Conservation (phyloP, 1,140 invertebrate species). For the Mercenaria mercenaria region DNA sequence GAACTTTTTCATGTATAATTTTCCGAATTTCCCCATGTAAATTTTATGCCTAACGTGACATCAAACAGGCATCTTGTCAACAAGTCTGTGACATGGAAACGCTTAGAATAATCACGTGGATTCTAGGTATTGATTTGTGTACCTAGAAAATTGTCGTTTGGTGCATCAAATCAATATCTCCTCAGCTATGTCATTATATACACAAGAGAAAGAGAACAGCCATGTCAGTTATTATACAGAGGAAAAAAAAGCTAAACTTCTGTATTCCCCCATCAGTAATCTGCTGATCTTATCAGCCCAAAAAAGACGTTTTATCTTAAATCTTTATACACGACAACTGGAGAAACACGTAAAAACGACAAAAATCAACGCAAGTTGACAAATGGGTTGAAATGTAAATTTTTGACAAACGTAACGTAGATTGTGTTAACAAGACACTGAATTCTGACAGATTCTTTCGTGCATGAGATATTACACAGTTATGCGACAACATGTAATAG, state of each 20-base stretch:
- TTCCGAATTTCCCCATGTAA: no score
- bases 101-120: conserved; percentile 23
- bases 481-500: neutral
- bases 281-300: no score
- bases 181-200: conserved; percentile 14
- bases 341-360: no score
- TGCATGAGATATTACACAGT: conserved; percentile 4
- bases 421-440: neutral
- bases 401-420: conserved; percentile 6
- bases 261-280: no score
- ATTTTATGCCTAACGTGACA: neutral
- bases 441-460: neutral
- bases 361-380: neutral
- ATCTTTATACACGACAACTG: no score
- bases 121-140: conserved; percentile 44
- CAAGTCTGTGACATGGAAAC: neutral
- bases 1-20: no score
- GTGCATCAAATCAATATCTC: conserved; percentile 18
- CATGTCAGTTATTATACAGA: neutral
- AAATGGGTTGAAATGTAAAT: neutral
- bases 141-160: conserved; percentile 56
- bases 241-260: neutral
- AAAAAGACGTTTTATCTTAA: no score
- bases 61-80: neutral
- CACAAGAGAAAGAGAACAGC: neutral